Percentiles rank a stretch among this genome's conserved stretches.
phyloP scores from a whole-genome alignment of 2,888 invertebrate species.

The Tipula lateralis region DNA sequence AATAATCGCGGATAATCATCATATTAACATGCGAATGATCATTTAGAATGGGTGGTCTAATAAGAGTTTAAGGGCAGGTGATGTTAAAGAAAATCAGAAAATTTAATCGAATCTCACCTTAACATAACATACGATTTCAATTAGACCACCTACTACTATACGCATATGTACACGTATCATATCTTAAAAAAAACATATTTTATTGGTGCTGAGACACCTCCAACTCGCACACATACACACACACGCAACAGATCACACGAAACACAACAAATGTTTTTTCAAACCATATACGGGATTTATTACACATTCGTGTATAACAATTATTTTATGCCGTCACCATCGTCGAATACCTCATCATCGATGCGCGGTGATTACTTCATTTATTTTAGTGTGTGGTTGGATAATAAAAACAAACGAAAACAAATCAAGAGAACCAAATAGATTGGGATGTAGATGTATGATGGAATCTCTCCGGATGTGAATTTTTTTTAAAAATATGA shows the following conservation, averaged over 20 bases:
- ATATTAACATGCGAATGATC: background rate
- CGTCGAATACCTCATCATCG: background rate
- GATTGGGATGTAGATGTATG: background rate
- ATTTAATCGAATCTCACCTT: background rate
- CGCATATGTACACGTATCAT: background rate
- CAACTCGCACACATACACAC: background rate
- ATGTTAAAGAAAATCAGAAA: background rate
- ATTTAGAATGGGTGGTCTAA: background rate
- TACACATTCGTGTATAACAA: no score
- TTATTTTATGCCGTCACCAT: background rate
- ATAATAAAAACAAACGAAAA: background rate
- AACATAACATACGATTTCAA: background rate
- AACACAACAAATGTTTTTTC: background rate
- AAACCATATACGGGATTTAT: background rate
- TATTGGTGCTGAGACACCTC: background rate
- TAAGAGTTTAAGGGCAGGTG: background rate
- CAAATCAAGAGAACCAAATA: no score
- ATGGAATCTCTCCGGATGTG: conserved; percentile 24
- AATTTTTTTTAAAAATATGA: background rate
- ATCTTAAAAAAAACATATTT: background rate
- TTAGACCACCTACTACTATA: background rate
- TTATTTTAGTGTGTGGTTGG: background rate
- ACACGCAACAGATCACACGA: background rate
- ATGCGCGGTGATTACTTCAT: background rate
- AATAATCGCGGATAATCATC: background rate